Base-by-base conservation (phyloP, 2,888 invertebrate species). In the Rhogogaster chlorosoma region DNA sequence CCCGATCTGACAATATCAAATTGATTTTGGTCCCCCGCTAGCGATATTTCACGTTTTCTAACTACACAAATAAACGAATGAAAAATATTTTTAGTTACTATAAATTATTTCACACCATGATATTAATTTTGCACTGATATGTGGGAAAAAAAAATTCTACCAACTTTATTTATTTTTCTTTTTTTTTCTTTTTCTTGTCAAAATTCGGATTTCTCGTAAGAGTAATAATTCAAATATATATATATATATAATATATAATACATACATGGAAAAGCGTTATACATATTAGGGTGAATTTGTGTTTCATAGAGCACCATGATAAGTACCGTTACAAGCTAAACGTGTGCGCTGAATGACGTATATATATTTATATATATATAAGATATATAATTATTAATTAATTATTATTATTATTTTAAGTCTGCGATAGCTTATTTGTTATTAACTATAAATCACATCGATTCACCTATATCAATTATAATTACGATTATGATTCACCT, bases 281-380 rank as follows among this genome's bases (percentile, higher is more conserved):
- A 12, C 2, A 61, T 61, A 78, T 12, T 57, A 29, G n/a, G 15
- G 70, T 70, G 61, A 57, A 6, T 85, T 82, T 70, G 42, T 78
- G 64, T 85, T 87, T 85, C 86, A 87, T 87, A 89, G 89, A 91
- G 89, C 90, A 92, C 89, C 91, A 89, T 91, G 90, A 90, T 90
- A 91, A 90, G 89, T 90, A 91, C 89, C 87, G 91, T 91, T 91
- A 80, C 32, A 83, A 86, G 85, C 90, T 91, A 91, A 83, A 85
- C 89, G 89, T 92, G 92, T 91, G 92, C 92, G 91, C 92, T 92
- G 89, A 91, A 92, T 90, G 89, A 88, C 91, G 45, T 83, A 77
- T 42, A 12, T 57, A 36, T 29, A n/a, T n/a, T n/a, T 29, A 29
- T 80, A 61, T 80, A n/a, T 38, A 57, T 32, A 53, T 12, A 15